A percentile compares a stretch with the other conserved stretches of the same genome.
phyloP scores from a whole-genome alignment of 1,140 invertebrate genomes.

The Chironomus striatipennis region DNA sequence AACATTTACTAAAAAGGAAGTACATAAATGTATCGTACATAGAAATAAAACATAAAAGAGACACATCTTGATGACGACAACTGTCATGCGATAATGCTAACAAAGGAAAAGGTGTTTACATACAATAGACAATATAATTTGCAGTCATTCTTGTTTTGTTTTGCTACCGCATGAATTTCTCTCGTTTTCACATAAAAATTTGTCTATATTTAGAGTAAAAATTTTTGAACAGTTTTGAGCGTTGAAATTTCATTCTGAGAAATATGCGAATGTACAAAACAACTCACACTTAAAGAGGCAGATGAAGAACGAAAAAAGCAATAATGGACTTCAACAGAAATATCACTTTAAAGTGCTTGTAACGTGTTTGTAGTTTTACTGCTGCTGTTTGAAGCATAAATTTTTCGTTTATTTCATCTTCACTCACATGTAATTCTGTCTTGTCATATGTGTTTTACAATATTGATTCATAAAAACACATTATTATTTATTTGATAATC shows the following conservation, averaged over 20 bases:
- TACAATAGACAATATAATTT: constrained; percentile 14
- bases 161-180: neutral
- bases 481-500: constrained; percentile 8
- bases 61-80: constrained; percentile 12
- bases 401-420: neutral
- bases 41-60: too few species aligned
- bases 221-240: neutral
- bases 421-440: neutral
- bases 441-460: neutral
- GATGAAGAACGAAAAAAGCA: neutral
- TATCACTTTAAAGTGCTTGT: constrained; percentile 1
- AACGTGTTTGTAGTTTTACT: neutral
- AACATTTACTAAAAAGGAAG: too few species aligned
- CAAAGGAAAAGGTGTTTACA: neutral
- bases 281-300: neutral
- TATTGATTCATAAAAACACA: neutral
- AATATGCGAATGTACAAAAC: neutral
- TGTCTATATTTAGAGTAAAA: neutral
- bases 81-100: neutral
- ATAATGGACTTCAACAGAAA: constrained; percentile 7
- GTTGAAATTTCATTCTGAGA: neutral
- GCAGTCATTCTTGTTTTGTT: neutral
- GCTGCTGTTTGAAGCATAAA: neutral
- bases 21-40: too few species aligned
- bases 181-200: neutral